Conservation (phyloP, 1,140 invertebrate genomes). For the Drosophila orosa region DNA sequence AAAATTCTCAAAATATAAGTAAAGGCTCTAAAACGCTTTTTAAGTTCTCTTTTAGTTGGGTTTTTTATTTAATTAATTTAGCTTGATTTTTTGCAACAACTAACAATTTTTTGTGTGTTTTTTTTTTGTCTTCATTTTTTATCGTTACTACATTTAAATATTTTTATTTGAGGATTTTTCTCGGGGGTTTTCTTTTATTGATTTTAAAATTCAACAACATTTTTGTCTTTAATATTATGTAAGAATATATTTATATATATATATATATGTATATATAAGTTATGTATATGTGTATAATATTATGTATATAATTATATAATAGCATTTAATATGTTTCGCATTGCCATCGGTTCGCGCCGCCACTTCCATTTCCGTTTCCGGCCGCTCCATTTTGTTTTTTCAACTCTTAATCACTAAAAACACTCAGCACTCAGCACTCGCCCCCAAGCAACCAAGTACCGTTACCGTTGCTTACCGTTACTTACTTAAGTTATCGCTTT, state of each 20-base stretch:
- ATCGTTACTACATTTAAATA: slow-evolving; percentile 57
- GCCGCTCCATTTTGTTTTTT: slow-evolving; percentile 11
- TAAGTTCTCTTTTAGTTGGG: slow-evolving; percentile 49
- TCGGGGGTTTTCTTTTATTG: slow-evolving; percentile 53
- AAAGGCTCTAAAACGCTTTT: slow-evolving; percentile 80
- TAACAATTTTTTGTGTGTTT: slow-evolving; percentile 71
- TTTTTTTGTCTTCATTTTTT: slow-evolving; percentile 9
- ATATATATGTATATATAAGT: slow-evolving; percentile 65
- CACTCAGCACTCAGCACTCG: slow-evolving; percentile 33
- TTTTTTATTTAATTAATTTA: slow-evolving; percentile 50
- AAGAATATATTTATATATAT: slow-evolving; percentile 72
- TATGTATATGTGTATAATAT: slow-evolving; percentile 71
- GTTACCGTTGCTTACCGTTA: slow-evolving; percentile 13
- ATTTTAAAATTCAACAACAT: slow-evolving; percentile 81
- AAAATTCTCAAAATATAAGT: slow-evolving; percentile 82
- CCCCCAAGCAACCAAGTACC: slow-evolving; percentile 7
- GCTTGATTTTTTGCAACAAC: slow-evolving; percentile 75
- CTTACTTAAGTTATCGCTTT: slow-evolving; percentile 49
- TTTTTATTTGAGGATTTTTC: slow-evolving; percentile 44
- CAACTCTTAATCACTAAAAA: slow-evolving; percentile 38
- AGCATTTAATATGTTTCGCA: slow-evolving; percentile 76
- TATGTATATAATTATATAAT: slow-evolving; percentile 64
- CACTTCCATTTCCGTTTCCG: slow-evolving; percentile 32
- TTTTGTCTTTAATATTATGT: slow-evolving; percentile 73
- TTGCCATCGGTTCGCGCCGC: slow-evolving; percentile 54